Percentiles rank a stretch among this genome's conserved stretches.
Conservation (phyloP, 2,797 vertebrate genomes). For the Peromyscus aztecus region DNA sequence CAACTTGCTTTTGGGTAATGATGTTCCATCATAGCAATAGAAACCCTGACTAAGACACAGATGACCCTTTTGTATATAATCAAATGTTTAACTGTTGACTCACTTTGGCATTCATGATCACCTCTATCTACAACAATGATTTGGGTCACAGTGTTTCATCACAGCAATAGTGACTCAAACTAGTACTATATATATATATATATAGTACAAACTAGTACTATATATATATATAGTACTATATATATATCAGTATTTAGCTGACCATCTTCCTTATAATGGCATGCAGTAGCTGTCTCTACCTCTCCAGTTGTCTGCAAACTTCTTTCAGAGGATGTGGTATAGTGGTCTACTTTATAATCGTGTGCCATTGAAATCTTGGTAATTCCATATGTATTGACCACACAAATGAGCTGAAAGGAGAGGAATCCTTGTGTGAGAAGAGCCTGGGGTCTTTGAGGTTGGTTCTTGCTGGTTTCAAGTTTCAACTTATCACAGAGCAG, state of each 20-base stretch:
- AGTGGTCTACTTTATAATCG: not conserved
- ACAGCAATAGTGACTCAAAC: not conserved
- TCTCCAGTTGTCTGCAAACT: not conserved
- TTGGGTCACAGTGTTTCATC: not conserved
- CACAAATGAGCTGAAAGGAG: not conserved
- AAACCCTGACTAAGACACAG: not conserved
- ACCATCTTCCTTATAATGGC: not conserved
- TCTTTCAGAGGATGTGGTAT: not conserved
- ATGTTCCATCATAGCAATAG: not conserved
- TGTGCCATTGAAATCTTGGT: not conserved
- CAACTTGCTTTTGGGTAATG: not conserved
- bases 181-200: not conserved
- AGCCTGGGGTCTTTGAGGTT: not conserved
- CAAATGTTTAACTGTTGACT: not conserved
- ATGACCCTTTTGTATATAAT: no score
- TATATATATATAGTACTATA: no score
- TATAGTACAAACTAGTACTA: not conserved
- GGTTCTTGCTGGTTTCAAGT: not conserved
- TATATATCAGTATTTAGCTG: not conserved
- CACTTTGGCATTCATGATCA: not conserved
- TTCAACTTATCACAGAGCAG: not conserved
- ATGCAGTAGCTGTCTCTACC: not conserved
- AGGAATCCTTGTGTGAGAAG: not conserved
- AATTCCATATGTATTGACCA: not conserved
- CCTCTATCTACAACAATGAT: not conserved